Evolutionary conservation across 2,888 invertebrate species (phyloP).

Genomic region (Bombylius discolor): DNA sequence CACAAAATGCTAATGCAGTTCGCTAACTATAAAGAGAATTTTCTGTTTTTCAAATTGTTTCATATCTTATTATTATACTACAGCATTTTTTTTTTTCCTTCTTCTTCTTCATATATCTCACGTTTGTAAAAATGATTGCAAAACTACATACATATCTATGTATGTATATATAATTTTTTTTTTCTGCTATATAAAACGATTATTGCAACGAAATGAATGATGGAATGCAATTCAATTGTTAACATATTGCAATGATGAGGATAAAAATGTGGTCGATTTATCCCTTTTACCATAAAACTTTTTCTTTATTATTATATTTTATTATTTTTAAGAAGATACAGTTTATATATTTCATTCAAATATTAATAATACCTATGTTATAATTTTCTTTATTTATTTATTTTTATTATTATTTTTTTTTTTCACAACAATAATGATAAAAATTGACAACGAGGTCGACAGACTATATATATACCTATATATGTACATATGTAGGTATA

Average conservation of each 20-base stretch:
- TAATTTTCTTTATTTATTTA: no score
- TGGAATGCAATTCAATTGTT: not conserved
- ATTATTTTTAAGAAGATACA: not conserved
- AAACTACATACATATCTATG: no score
- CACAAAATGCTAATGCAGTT: slow-evolving; percentile 1
- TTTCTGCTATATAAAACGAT: no score
- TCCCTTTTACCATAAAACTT: not conserved
- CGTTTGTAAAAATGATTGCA: no score
- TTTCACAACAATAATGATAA: not conserved
- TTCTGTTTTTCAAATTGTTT: not conserved
- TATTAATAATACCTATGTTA: no score
- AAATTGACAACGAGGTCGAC: not conserved
- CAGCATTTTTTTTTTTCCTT: not conserved
- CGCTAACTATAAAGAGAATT: not conserved
- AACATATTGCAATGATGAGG: not conserved
- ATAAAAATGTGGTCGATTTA: not conserved
- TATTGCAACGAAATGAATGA: not conserved
- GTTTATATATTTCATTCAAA: no score
- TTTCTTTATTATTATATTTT: not conserved
- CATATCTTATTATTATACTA: not conserved
- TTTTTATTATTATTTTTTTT: not conserved
- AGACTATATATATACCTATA: not conserved
- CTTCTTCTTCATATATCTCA: not conserved
- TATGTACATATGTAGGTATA: no score
- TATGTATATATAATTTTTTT: no score